These are phyloP conservation scores for Harpalus rufipes DNA, from an alignment of 2,888 invertebrate species.

Conservation along the genomic window DNA sequence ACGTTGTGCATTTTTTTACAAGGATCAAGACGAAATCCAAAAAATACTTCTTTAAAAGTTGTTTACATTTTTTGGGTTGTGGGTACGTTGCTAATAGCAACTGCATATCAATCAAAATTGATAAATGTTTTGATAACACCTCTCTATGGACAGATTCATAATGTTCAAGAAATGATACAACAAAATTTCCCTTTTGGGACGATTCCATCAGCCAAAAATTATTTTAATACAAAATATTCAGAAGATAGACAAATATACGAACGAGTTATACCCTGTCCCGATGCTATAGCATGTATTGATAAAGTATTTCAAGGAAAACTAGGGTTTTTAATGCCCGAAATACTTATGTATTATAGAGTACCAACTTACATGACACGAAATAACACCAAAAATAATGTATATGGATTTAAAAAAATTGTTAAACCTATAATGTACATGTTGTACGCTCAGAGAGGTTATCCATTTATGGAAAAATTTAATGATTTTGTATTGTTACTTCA, in stretches of 20 bases:
- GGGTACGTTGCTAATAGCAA: slow-evolving; percentile 13
- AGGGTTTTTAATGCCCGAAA: slow-evolving; percentile 33
- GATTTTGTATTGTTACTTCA: slow-evolving; percentile 1
- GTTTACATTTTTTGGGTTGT: slow-evolving; percentile 12
- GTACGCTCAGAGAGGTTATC: slow-evolving; percentile 27
- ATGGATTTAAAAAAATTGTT: slow-evolving; percentile 26
- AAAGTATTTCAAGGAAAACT: slow-evolving; percentile 26
- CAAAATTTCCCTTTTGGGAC: slow-evolving; percentile 4
- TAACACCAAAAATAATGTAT: slow-evolving; percentile 39
- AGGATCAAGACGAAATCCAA: slow-evolving; percentile 17
- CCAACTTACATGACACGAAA: slow-evolving; percentile 11
- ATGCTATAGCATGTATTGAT: slow-evolving; percentile 12
- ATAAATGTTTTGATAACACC: slow-evolving; percentile 8
- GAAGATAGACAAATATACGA: slow-evolving; percentile 22
- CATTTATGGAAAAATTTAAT: slow-evolving; percentile 40
- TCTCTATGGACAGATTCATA: not conserved
- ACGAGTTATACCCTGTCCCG: not conserved
- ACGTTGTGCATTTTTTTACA: slow-evolving; percentile 1
- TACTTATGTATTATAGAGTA: slow-evolving; percentile 10
- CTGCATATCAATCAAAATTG: slow-evolving; percentile 14
- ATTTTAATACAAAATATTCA: not conserved
- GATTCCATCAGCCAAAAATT: slow-evolving; percentile 10
- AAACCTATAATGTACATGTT: slow-evolving; percentile 36
- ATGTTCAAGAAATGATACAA: slow-evolving; percentile 9
- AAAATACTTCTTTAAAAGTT: not conserved